A percentile compares a stretch with the other conserved stretches of the same genome.
Evolutionary conservation across 2,797 vertebrate genomes (phyloP).

Genomic region (Diplodus puntazzo): DNA sequence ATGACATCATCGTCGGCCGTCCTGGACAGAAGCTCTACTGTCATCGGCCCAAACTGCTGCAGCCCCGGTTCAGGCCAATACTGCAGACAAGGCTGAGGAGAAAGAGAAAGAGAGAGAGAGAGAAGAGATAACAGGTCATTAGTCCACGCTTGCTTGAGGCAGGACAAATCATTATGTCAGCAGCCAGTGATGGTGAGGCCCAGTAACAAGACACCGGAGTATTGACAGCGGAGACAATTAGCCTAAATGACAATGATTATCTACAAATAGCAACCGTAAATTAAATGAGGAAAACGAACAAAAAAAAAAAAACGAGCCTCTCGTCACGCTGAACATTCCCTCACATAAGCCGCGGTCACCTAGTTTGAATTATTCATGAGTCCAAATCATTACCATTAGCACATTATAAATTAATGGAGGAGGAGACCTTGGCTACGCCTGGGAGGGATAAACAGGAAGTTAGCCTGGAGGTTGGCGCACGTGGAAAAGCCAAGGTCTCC

Average conservation of each 20-base stretch:
- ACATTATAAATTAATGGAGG: slow-evolving; percentile 72
- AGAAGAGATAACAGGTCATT: slow-evolving; percentile 49
- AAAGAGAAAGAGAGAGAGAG: background rate
- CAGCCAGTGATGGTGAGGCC: slow-evolving; percentile 48
- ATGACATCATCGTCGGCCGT: slow-evolving; percentile 92
- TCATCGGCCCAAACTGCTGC: slow-evolving; percentile 95
- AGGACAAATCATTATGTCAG: slow-evolving; percentile 70
- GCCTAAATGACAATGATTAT: slow-evolving; percentile 78
- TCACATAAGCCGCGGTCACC: slow-evolving; percentile 52
- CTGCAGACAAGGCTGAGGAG: slow-evolving; percentile 91
- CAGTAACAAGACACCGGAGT: slow-evolving; percentile 75
- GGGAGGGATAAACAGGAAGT: slow-evolving; percentile 69
- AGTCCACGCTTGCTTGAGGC: slow-evolving; percentile 54
- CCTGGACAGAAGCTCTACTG: slow-evolving; percentile 93
- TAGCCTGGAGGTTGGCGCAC: slow-evolving; percentile 40
- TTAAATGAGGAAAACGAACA: slow-evolving; percentile 53
- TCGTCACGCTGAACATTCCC: slow-evolving; percentile 46
- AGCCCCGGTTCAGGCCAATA: slow-evolving; percentile 96
- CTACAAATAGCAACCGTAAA: slow-evolving; percentile 70
- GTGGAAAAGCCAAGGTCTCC: slow-evolving; percentile 52
- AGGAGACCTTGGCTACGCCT: slow-evolving; percentile 62
- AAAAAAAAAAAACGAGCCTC: slow-evolving; percentile 35
- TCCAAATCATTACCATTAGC: slow-evolving; percentile 76
- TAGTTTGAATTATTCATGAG: slow-evolving; percentile 72
- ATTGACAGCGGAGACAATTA: slow-evolving; percentile 76